phyloP scores from a whole-genome alignment of 2,113 vertebrate species.

The Oryzias curvinotus region DNA sequence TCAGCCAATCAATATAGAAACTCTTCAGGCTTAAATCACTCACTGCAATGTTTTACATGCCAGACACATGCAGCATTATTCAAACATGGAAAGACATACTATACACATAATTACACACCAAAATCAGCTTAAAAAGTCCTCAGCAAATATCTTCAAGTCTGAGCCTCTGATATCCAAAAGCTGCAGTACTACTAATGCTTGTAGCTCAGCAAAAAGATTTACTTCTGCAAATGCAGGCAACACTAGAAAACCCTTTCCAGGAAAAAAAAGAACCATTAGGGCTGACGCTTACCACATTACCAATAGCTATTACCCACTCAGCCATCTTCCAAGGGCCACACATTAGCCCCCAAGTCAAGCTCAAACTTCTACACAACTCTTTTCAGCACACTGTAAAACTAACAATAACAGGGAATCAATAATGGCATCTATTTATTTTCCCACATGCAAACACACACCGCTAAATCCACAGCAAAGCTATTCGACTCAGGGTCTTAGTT shows the following conservation, averaged over 20 bases:
- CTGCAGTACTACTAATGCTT: slow-evolving; percentile 35
- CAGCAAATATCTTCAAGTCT: slow-evolving; percentile 28
- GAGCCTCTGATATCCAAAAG: slow-evolving; percentile 43
- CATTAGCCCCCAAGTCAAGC: slow-evolving; percentile 3
- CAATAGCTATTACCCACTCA: slow-evolving; percentile 57
- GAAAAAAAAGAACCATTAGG: slow-evolving; percentile 10
- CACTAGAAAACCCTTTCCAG: slow-evolving; percentile 17
- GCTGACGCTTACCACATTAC: slow-evolving; percentile 38
- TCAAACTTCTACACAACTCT: slow-evolving; percentile 12
- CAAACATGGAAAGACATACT: slow-evolving; percentile 2
- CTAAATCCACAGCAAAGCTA: slow-evolving; percentile 36
- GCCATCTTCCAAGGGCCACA: slow-evolving; percentile 11
- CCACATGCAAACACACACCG: slow-evolving; percentile 25
- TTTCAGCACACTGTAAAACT: slow-evolving; percentile 14
- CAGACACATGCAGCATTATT: slow-evolving; percentile 1
- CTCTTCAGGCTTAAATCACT: background rate
- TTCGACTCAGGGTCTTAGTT: slow-evolving; percentile 44
- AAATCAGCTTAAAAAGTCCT: slow-evolving; percentile 12
- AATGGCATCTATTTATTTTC: slow-evolving; percentile 2
- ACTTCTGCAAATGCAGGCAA: slow-evolving; percentile 36
- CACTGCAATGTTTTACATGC: no score
- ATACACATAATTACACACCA: background rate
- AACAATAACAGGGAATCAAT: slow-evolving; percentile 12
- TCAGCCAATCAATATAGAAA: background rate
- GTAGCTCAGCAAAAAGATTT: slow-evolving; percentile 57